A percentile compares a stretch with the other conserved stretches of the same genome.
phyloP scores from a whole-genome alignment of 1,140 invertebrate genomes.

The Cepaea nemoralis region DNA sequence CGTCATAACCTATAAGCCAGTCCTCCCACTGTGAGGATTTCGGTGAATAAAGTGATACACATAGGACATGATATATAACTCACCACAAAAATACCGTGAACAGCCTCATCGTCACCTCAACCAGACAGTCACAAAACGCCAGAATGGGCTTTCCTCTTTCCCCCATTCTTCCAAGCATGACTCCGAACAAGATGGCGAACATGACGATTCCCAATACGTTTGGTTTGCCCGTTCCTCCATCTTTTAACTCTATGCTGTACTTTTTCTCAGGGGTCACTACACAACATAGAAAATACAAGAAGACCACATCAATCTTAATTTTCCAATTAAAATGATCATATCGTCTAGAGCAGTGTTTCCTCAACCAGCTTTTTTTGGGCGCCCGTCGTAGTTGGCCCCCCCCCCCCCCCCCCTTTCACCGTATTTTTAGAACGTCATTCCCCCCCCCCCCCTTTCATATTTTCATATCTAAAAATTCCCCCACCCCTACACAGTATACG shows the following conservation, averaged over 20 bases:
- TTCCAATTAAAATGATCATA: too few relatives aligned
- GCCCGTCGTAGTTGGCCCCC: too few relatives aligned
- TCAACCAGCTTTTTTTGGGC: too few relatives aligned
- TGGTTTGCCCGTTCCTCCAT: slow-evolving; percentile 53
- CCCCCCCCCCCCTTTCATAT: too few relatives aligned
- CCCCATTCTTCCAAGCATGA: slow-evolving; percentile 72
- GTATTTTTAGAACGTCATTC: too few relatives aligned
- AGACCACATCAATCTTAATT: not conserved
- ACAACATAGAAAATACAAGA: not conserved
- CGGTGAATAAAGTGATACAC: too few relatives aligned
- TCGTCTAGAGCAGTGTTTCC: too few relatives aligned
- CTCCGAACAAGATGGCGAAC: slow-evolving; percentile 74
- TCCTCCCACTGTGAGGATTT: too few relatives aligned
- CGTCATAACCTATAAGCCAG: too few relatives aligned
- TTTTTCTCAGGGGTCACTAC: not conserved
- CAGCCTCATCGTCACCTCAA: slow-evolving; percentile 74
- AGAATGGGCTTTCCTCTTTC: slow-evolving; percentile 72
- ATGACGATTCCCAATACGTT: slow-evolving; percentile 73
- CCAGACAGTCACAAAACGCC: slow-evolving; percentile 73
- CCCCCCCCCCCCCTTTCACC: too few relatives aligned
- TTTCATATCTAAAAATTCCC: too few relatives aligned
- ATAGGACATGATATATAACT: slow-evolving; percentile 12
- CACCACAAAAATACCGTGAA: slow-evolving; percentile 71
- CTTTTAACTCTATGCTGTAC: slow-evolving; percentile 34
- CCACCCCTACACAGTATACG: too few relatives aligned